phyloP scores from a whole-genome alignment of 2,113 vertebrate genomes.

The Atractosteus spatula region DNA sequence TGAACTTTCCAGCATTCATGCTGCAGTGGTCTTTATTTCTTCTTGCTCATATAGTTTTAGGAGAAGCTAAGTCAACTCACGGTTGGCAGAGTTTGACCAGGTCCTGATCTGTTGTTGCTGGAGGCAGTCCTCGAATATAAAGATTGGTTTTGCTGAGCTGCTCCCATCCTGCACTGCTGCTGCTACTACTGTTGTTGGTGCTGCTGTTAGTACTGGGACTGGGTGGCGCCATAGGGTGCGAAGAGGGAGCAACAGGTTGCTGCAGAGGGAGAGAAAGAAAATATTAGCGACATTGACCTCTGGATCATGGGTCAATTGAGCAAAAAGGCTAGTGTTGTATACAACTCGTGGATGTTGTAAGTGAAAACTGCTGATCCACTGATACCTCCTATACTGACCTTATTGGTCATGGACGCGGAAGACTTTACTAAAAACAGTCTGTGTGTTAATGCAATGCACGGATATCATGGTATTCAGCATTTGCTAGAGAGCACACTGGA shows the following conservation, averaged over 20 bases:
- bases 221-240: constrained; percentile 93
- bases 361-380: no score
- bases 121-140: constrained; percentile 93
- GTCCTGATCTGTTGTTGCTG: constrained; percentile 95
- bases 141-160: constrained; percentile 98
- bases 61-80: constrained; percentile 69
- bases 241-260: constrained; percentile 80
- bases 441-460: no score
- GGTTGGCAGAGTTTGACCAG: constrained; percentile 97
- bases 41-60: no score
- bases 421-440: no score
- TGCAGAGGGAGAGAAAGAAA: constrained; percentile 52
- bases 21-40: no score
- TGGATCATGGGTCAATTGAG: no score
- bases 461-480: constrained; percentile 11
- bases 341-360: no score
- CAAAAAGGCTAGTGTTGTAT: no score
- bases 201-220: constrained; percentile 95
- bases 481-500: constrained; percentile 36
- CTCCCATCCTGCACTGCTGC: constrained; percentile 94
- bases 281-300: not conserved
- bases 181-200: constrained; percentile 93
- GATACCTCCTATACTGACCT: no score
- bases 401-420: no score
- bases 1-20: no score